phyloP scores from a whole-genome alignment of 2,113 vertebrate species.

The Anarhynchus alexandrinus region DNA sequence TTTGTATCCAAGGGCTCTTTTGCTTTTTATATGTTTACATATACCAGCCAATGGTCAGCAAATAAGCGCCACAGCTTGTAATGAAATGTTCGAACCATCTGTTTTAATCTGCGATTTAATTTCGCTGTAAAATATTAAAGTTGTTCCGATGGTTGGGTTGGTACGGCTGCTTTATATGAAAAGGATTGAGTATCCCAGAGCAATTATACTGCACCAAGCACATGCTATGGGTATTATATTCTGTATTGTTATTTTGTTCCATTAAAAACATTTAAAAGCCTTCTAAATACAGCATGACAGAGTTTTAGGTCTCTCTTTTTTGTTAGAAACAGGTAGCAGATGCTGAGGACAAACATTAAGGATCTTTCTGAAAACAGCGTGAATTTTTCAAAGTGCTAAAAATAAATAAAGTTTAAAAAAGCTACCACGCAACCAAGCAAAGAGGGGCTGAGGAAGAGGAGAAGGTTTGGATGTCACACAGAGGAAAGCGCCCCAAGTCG shows the following conservation, averaged over 20 bases:
- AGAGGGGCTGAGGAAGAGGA: background rate
- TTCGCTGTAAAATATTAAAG: constrained; percentile 51
- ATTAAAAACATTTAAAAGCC: background rate
- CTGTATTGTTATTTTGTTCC: constrained; percentile 19
- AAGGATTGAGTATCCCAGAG: constrained; percentile 42
- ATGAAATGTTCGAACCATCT: constrained; percentile 56
- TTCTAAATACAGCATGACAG: background rate
- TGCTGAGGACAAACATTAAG: background rate
- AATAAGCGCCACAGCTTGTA: constrained; percentile 1
- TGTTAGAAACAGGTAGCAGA: background rate
- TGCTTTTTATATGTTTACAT: constrained; percentile 63
- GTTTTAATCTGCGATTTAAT: constrained; percentile 59
- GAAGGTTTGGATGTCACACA: background rate
- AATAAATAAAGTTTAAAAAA: background rate
- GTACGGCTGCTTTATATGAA: background rate
- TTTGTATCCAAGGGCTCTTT: constrained; percentile 56
- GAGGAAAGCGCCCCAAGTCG: background rate
- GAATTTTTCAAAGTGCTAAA: background rate
- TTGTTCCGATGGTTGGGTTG: constrained; percentile 21
- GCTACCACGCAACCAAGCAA: background rate
- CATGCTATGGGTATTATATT: constrained; percentile 9
- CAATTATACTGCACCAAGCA: constrained; percentile 37
- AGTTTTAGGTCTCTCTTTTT: background rate
- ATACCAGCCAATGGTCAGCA: constrained; percentile 60
- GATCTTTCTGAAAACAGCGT: background rate